phyloP scores from a whole-genome alignment of 2,888 invertebrate species.

The Heliconius ethilla region DNA sequence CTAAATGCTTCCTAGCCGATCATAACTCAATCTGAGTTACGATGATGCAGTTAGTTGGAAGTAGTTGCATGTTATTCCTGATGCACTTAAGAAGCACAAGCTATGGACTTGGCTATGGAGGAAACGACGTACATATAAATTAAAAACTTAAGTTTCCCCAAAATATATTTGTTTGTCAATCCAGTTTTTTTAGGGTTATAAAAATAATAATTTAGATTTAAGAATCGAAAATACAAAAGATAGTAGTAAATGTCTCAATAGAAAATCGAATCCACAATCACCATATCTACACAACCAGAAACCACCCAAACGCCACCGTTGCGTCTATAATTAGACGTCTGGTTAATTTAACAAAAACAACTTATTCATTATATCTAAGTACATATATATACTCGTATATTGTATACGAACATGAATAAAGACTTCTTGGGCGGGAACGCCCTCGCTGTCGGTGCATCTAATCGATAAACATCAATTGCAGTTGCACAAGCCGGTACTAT shows the following conservation, averaged over 20 bases:
- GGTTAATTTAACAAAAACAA: conserved; percentile 16
- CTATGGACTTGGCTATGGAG: conserved; percentile 27
- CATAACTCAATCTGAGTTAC: conserved; percentile 43
- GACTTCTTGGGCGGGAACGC: conserved; percentile 54
- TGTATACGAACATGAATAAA: conserved; percentile 50
- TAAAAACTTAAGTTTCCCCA: too few relatives aligned
- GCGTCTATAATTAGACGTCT: conserved; percentile 1
- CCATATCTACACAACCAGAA: not conserved
- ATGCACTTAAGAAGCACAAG: conserved; percentile 14
- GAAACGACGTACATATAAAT: too few relatives aligned
- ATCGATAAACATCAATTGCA: conserved; percentile 71
- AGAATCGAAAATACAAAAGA: not conserved
- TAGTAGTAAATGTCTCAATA: not conserved
- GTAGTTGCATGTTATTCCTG: conserved; percentile 36
- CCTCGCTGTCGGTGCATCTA: conserved; percentile 64
- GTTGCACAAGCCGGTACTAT: conserved; percentile 21
- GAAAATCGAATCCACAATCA: not conserved
- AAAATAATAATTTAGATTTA: not conserved
- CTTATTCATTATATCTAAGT: not conserved
- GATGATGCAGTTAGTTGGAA: conserved; percentile 37
- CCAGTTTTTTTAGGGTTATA: not conserved
- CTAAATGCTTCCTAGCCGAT: conserved; percentile 46
- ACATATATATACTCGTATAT: not conserved
- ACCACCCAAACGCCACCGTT: not conserved
- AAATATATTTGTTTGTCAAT: too few relatives aligned